Base-by-base conservation (phyloP, 1,140 invertebrate species). In the Sitobion miscanthi region DNA sequence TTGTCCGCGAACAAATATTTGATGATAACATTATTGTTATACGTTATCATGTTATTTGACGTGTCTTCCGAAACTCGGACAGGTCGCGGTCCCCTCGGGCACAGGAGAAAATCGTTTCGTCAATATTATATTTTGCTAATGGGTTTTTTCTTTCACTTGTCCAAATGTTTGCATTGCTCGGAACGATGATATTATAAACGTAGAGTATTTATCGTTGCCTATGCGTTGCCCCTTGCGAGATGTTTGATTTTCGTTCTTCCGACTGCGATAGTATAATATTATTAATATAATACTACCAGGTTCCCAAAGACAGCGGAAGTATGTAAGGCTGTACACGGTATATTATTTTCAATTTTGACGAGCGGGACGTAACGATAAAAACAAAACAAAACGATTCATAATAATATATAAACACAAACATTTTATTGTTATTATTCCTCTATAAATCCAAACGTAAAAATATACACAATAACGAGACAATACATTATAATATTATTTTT, bases 371-470 rank as follows among this genome's bases (percentile, higher is more conserved):
- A 17, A 69, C 0, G 2, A 9, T 69, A 23, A n/a, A 77, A 77
- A 77, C 30, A n/a, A 30, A 89, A 89, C 35, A 52, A 35, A 52
- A 54, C 35, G 11, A 89, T 57, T 25, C 88, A 14, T 89, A 35
- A 54, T n/a, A 89, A 89, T 77, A 77, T 77, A 77, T 77, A 77
- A 77, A 77, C 62, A 57, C 52, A 89, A 42, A 89, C n/a, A 57
- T 89, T 89, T 89, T 57, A 89, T 77, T 77, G n/a, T 89, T 89
- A 89, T 89, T 57, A 42, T 89, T 57, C 23, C 8, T 57, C 21
- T 89, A 57, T 23, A 89, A 89, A 57, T 38, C 20, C 23, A 89
- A 89, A 57, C 38, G 38, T 38, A 54, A 35, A 89, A 89, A 57
- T 89, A 89, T 20, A 89, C 25, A 89, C 35, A 54, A 54, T 89